phyloP scores from a whole-genome alignment of 2,888 invertebrate species.

The Ditylenchus weischeri region DNA sequence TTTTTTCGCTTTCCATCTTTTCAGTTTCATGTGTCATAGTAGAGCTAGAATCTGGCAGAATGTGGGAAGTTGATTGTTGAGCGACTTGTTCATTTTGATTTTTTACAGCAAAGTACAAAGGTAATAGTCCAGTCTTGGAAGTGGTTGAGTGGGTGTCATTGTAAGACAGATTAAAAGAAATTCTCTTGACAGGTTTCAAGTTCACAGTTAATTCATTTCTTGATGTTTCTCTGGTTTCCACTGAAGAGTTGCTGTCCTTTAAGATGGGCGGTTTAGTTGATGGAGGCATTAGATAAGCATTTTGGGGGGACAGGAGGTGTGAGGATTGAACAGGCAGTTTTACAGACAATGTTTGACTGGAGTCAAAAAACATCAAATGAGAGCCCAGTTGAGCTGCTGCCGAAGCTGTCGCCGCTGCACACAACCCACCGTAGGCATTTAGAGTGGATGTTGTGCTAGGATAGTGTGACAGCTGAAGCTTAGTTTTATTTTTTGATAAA shows the following conservation, averaged over 20 bases:
- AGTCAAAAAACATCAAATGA: not conserved
- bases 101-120: not conserved
- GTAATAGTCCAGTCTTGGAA: not conserved
- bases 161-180: slow-evolving; percentile 3
- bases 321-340: not conserved
- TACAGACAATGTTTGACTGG: not conserved
- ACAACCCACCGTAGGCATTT: not conserved
- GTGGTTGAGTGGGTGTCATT: not conserved
- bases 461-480: slow-evolving; percentile 19
- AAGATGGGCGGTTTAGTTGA: not conserved
- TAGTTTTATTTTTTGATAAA: no score
- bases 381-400: slow-evolving; percentile 8
- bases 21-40: not conserved
- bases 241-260: not conserved
- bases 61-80: slow-evolving; percentile 2
- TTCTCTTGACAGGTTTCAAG: not conserved
- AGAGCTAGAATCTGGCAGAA: not conserved
- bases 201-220: no score
- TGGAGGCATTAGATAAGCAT: not conserved
- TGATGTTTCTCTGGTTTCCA: not conserved
- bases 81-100: not conserved
- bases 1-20: not conserved
- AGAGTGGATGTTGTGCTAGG: slow-evolving; percentile 20
- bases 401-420: slow-evolving; percentile 6
- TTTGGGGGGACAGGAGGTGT: not conserved